phyloP scores from a whole-genome alignment of 2,888 invertebrate genomes.

The Limulus polyphemus region DNA sequence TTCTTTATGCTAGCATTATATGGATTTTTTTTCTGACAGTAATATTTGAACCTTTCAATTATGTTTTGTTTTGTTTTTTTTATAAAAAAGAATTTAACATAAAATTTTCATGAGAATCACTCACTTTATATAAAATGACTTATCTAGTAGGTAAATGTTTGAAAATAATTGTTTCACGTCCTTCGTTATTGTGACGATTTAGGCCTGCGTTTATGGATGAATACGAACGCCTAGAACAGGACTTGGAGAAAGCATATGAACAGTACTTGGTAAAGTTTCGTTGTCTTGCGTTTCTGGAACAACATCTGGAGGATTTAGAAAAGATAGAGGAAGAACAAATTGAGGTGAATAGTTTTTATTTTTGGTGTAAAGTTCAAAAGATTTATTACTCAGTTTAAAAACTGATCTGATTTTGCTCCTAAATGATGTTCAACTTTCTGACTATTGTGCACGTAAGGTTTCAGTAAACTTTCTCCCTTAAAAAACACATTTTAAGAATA shows the following conservation, averaged over 20 bases:
- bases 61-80: not conserved
- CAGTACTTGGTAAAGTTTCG: conserved; percentile 78
- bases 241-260: conserved; percentile 68
- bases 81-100: not conserved
- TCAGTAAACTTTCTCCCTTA: not conserved
- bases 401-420: not conserved
- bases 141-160: not conserved
- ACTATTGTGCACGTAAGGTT: not conserved
- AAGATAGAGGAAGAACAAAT: conserved; percentile 61
- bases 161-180: not conserved
- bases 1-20: too few relatives aligned
- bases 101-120: not conserved
- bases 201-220: conserved; percentile 89
- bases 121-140: not conserved
- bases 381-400: not conserved
- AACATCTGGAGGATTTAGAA: conserved; percentile 68
- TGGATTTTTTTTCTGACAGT: too few relatives aligned
- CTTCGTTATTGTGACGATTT: not conserved
- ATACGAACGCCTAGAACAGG: conserved; percentile 72
- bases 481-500: too few relatives aligned
- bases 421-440: too few relatives aligned
- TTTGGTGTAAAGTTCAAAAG: not conserved
- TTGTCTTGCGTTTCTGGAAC: conserved; percentile 74
- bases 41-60: not conserved
- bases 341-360: conserved; percentile 44